phyloP scores from a whole-genome alignment of 2,113 vertebrate genomes.

The Etia nguti region DNA sequence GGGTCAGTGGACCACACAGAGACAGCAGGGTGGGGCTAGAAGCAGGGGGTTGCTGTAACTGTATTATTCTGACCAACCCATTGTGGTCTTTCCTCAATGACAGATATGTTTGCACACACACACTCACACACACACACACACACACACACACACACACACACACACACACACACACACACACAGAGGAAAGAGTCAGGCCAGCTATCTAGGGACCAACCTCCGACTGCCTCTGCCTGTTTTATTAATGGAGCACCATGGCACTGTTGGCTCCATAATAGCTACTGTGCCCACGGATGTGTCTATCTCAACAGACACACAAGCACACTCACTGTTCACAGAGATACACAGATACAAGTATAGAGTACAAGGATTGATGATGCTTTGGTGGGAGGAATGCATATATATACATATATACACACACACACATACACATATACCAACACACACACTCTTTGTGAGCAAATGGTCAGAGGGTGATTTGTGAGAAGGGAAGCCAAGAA shows the following conservation, averaged over 20 bases:
- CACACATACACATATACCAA: not conserved
- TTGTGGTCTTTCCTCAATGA: constrained; percentile 56
- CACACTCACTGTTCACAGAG: not conserved
- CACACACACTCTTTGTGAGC: not conserved
- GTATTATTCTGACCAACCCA: constrained; percentile 51
- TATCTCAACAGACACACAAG: constrained; percentile 17
- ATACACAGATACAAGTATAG: not conserved
- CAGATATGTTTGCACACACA: constrained; percentile 22
- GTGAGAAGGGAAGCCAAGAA: not conserved
- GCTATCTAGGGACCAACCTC: constrained; percentile 50
- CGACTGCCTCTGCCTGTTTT: constrained; percentile 55
- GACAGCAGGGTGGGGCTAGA: constrained; percentile 35
- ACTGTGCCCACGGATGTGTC: constrained; percentile 41
- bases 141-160: not conserved
- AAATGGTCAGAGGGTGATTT: not conserved
- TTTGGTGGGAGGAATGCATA: not conserved
- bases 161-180: constrained; percentile 6
- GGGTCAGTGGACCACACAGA: constrained; percentile 62
- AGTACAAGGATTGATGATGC: not conserved
- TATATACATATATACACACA: not conserved
- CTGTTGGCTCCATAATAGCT: constrained; percentile 49
- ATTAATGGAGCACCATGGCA: constrained; percentile 58
- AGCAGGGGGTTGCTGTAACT: constrained; percentile 38
- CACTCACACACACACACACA: not conserved
- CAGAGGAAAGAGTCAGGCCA: constrained; percentile 42